Percentiles rank a stretch among this genome's conserved stretches.
Conservation (phyloP, 2,113 vertebrate species). For the Eubucco bourcierii region DNA sequence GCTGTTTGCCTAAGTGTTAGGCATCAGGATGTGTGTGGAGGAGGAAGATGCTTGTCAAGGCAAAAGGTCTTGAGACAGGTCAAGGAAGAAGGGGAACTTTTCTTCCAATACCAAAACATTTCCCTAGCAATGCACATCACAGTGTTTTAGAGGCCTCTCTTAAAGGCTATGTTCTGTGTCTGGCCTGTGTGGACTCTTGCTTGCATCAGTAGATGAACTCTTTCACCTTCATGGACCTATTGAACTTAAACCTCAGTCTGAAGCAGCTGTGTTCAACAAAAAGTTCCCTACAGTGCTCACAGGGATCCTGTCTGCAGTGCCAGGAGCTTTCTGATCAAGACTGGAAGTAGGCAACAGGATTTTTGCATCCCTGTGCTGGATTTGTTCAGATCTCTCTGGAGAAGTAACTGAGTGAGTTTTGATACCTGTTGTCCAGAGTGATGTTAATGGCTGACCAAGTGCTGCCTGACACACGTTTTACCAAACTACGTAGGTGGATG, state of each 20-base stretch:
- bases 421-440: neutral
- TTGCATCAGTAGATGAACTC: neutral
- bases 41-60: neutral
- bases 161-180: neutral
- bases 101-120: neutral
- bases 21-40: neutral
- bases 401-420: neutral
- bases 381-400: neutral
- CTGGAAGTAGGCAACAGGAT: neutral
- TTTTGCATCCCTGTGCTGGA: fast-evolving
- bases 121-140: neutral
- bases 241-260: neutral
- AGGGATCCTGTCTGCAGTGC: neutral
- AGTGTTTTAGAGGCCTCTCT: neutral
- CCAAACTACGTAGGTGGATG: neutral
- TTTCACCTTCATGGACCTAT: neutral
- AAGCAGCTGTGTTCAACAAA: fast-evolving
- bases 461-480: fast-evolving
- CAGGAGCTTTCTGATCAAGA: neutral
- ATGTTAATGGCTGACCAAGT: fast-evolving
- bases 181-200: neutral
- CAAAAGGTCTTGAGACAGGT: slow-evolving; percentile 5
- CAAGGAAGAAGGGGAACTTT: neutral
- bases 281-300: neutral
- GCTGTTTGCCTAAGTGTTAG: slow-evolving; percentile 8